Evolutionary conservation across 2,797 vertebrate genomes (phyloP), one percentile per base, ranked within the genome.

Genomic region (Acanthurus lineatus): DNA sequence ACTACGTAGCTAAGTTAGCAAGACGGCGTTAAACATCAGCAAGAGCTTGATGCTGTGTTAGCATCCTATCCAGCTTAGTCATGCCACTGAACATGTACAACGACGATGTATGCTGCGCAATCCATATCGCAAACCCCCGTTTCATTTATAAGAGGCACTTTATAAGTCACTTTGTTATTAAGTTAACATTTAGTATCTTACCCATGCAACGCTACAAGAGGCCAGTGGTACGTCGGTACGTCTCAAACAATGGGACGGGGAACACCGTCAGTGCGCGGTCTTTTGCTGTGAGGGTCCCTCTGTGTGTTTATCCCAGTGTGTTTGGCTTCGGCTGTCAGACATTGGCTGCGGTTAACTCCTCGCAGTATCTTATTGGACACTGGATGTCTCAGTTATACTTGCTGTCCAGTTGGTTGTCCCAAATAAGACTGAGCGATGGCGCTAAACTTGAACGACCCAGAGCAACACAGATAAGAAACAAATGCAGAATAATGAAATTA

Each of bases 341-440:
- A 93, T 93, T 93, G 92, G 92, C 91, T 93, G 75, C 83, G 64
- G 88, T 85, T 80, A 73, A 56, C 82, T 86, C 85, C 73, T 53
- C 42, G 45, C 61, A 64, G 69, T 8, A 20, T 90, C 89, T 84
- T 20, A 94, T 94, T 93, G 92, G 91, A 84, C 83, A 49, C 49
- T 4, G 1, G 10, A 16, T 19, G 63, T 25, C 38, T 70, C 49
- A 28, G 78, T 22, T 28, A 71, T 15, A 75, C 59, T 35, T n/a
- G 62, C 47, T 64, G 53, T 28, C 0, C 75, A 64, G 86, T 85
- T 91, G 89, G 90, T 49, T 86, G 65, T 64, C n/a, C 73, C 10
- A 53, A 75, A 77, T 76, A 73, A 12, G 40, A 25, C 17, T 35
- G 15, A 9, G 35, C 17, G 47, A 35, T 72, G 90, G 91, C 90